phyloP scores from a whole-genome alignment of 2,797 vertebrate species.

The Parauchenoglanis ngamensis region DNA sequence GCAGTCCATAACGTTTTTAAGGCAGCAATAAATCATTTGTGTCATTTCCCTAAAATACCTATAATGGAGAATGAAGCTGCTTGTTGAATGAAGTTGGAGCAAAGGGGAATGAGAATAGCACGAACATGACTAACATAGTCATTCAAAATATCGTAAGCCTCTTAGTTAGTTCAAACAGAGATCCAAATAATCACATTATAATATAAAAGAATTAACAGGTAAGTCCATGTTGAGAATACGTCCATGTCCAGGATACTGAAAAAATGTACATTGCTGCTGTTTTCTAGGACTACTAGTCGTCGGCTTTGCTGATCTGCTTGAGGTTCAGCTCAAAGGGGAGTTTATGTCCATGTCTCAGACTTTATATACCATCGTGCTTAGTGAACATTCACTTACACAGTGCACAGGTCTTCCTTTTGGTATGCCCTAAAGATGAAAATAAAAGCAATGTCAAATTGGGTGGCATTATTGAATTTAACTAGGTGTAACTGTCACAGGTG shows the following conservation, averaged over 20 bases:
- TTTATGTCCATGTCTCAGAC: background rate
- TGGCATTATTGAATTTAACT: background rate
- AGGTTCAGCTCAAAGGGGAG: background rate
- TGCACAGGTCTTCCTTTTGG: background rate
- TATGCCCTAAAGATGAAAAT: background rate
- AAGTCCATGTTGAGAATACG: background rate
- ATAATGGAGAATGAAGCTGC: background rate
- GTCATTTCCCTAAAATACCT: background rate
- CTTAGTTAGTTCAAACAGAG: background rate
- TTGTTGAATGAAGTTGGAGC: background rate
- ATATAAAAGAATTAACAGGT: background rate
- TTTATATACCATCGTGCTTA: background rate
- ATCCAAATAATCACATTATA: background rate
- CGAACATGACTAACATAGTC: background rate
- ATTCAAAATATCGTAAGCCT: background rate
- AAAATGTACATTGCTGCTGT: background rate
- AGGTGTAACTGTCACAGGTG: background rate
- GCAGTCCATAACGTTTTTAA: background rate
- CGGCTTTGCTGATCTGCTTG: background rate
- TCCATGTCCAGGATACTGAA: background rate
- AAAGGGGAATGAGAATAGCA: background rate
- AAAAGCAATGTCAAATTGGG: background rate
- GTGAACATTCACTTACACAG: background rate
- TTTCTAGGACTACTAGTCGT: background rate
- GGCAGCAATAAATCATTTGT: background rate